phyloP scores from a whole-genome alignment of 2,113 vertebrate species.

The Cyphotilapia sp. region DNA sequence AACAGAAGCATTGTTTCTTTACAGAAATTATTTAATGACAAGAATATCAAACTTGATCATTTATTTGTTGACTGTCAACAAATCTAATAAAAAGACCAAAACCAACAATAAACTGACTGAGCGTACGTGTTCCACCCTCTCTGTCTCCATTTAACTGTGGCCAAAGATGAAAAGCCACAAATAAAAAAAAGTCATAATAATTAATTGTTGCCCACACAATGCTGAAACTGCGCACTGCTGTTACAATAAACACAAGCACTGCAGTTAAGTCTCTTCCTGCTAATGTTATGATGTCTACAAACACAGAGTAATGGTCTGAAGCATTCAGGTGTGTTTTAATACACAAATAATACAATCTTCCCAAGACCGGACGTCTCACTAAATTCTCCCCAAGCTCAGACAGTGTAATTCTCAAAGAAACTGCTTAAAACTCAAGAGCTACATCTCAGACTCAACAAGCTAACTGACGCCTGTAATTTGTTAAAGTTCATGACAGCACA shows the following conservation, averaged over 20 bases:
- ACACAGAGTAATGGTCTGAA: not conserved
- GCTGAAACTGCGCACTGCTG: not conserved
- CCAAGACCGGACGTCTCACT: not conserved
- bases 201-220: not conserved
- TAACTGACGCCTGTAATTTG: too few species aligned
- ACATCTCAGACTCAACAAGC: not conserved
- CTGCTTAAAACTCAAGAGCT: not conserved
- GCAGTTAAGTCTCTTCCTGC: not conserved
- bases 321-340: not conserved
- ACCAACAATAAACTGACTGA: not conserved
- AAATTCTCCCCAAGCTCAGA: not conserved
- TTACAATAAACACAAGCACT: not conserved
- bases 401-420: not conserved
- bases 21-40: not conserved
- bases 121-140: not conserved
- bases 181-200: not conserved
- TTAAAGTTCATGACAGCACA: not conserved
- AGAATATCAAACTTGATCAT: not conserved
- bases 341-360: not conserved
- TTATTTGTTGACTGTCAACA: not conserved
- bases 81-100: not conserved
- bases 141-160: not conserved
- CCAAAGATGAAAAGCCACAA: not conserved
- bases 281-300: not conserved
- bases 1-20: not conserved